These are phyloP conservation scores for Furcula furcula DNA, from an alignment of 2,888 invertebrate genomes.

Conservation along the genomic window DNA sequence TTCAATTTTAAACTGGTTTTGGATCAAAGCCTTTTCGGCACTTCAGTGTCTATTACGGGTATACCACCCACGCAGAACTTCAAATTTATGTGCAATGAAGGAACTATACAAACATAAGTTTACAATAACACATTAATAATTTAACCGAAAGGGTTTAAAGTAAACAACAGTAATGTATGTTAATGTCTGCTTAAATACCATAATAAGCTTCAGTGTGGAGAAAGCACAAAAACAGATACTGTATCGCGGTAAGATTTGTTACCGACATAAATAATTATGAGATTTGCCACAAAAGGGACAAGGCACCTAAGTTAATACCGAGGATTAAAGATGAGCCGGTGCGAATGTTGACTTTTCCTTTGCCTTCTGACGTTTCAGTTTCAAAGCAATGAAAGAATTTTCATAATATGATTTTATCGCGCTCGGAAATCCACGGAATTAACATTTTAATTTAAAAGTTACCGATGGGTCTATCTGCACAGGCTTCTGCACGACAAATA, in stretches of 20 bases:
- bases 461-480: background rate
- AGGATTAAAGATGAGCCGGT: constrained; percentile 16
- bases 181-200: background rate
- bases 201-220: background rate
- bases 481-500: too few relatives aligned
- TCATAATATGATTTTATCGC: constrained; percentile 4
- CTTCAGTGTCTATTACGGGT: too few relatives aligned
- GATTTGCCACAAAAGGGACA: constrained; percentile 15
- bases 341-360: constrained; percentile 11
- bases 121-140: background rate
- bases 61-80: too few relatives aligned
- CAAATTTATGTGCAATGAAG: too few relatives aligned
- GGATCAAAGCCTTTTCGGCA: too few relatives aligned
- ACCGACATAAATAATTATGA: constrained; percentile 31
- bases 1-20: too few relatives aligned
- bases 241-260: constrained; percentile 21
- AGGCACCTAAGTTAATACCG: constrained; percentile 17
- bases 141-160: background rate
- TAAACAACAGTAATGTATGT: background rate
- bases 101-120: background rate
- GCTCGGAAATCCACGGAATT: constrained; percentile 1
- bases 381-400: constrained; percentile 13
- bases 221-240: too few relatives aligned
- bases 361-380: constrained; percentile 10
- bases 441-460: constrained; percentile 14